phyloP scores from a whole-genome alignment of 2,797 vertebrate genomes.

The Clarias platycephalus region DNA sequence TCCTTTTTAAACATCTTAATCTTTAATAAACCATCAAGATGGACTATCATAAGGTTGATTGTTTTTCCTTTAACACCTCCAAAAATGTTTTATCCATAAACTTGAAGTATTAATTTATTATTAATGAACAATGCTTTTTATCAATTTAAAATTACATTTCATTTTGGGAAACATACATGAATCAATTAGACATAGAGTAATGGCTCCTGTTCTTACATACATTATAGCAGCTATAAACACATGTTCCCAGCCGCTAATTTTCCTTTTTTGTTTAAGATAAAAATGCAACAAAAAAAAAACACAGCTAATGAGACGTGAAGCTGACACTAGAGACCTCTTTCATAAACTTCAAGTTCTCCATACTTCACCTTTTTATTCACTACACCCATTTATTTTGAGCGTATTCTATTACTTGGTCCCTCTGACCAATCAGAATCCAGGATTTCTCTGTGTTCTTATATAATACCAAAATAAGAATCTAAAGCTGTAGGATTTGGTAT shows the following conservation, averaged over 20 bases:
- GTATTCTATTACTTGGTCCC: background rate
- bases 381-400: background rate
- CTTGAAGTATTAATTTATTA: background rate
- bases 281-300: too few species aligned
- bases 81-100: background rate
- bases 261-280: too few species aligned
- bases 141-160: background rate
- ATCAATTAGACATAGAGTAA: too few species aligned
- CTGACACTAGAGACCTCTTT: background rate
- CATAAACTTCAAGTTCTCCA: background rate
- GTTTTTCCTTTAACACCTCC: too few species aligned
- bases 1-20: background rate
- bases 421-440: constrained; percentile 5
- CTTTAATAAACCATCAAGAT: too few species aligned
- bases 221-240: too few species aligned
- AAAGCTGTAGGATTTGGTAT: background rate
- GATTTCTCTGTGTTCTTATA: background rate
- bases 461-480: background rate
- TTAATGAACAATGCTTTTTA: background rate
- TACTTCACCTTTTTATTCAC: background rate
- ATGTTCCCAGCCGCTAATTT: too few species aligned
- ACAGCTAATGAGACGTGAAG: too few species aligned
- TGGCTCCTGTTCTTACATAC: too few species aligned
- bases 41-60: too few species aligned
- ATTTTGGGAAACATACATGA: too few species aligned